Percentiles rank a stretch among this genome's conserved stretches.
Evolutionary conservation across 2,113 vertebrate species (phyloP).

Genomic region (Pelodiscus sinensis): DNA sequence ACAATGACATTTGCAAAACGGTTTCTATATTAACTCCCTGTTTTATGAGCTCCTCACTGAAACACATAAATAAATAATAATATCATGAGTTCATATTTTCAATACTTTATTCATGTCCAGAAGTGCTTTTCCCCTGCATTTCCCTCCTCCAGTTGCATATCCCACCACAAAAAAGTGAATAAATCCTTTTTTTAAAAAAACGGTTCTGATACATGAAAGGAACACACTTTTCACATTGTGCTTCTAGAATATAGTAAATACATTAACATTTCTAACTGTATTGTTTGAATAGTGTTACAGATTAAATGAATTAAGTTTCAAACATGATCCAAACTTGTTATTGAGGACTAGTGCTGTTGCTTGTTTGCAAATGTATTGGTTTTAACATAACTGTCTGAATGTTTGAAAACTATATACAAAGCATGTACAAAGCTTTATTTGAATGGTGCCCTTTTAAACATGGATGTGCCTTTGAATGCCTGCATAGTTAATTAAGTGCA

Average conservation of each 20-base stretch:
- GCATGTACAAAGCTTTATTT: no score
- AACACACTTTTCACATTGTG: not conserved
- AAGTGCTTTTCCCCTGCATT: conserved; percentile 4
- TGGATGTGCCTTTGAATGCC: no score
- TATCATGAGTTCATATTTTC: not conserved
- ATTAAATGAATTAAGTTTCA: not conserved
- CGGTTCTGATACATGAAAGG: not conserved
- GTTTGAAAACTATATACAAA: not conserved
- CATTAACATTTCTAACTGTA: not conserved
- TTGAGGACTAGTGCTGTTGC: not conserved
- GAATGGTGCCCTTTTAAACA: no score
- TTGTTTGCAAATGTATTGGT: not conserved
- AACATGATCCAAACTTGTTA: not conserved
- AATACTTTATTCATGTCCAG: not conserved
- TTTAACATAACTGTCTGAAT: not conserved
- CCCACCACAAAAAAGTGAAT: not conserved
- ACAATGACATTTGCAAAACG: not conserved
- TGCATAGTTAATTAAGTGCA: no score
- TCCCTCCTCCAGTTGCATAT: conserved; percentile 6
- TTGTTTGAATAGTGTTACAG: not conserved
- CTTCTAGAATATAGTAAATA: not conserved
- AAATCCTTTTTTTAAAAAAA: not conserved
- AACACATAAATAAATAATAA: conserved; percentile 14
- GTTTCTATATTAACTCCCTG: not conserved
- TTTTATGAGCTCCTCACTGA: not conserved